Evolutionary conservation across 1,140 invertebrate species (phyloP).

Genomic region (Chymomyza costata): DNA sequence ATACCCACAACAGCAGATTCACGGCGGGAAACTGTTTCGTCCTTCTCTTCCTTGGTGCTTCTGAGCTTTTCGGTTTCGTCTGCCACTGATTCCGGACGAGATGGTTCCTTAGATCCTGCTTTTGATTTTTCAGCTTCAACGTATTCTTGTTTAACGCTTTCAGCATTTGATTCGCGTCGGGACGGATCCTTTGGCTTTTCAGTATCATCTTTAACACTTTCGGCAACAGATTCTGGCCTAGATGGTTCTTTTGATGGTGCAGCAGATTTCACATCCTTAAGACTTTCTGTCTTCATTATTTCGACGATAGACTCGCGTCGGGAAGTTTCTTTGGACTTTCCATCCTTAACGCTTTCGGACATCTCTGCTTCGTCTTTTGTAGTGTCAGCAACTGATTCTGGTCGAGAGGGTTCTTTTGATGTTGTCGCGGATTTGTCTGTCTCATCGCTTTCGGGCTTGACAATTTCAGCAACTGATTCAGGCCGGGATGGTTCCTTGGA

Average conservation of each 20-base stretch:
- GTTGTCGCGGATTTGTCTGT: slow-evolving; percentile 15
- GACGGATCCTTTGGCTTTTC: slow-evolving; percentile 10
- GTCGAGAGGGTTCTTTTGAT: slow-evolving; percentile 26
- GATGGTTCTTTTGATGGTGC: slow-evolving; percentile 11
- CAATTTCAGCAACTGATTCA: slow-evolving; percentile 19
- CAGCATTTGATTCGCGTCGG: slow-evolving; percentile 17
- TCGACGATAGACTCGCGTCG: slow-evolving; percentile 7
- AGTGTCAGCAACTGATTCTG: slow-evolving; percentile 7
- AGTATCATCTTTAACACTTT: neutral
- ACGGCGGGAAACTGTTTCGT: slow-evolving; percentile 28
- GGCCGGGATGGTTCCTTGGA: slow-evolving; percentile 18
- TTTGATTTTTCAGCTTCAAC: slow-evolving; percentile 24
- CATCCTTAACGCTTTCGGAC: neutral
- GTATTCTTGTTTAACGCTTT: slow-evolving; percentile 17
- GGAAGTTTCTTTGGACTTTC: slow-evolving; percentile 4
- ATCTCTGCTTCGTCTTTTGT: slow-evolving; percentile 7
- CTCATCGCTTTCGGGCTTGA: slow-evolving; percentile 8
- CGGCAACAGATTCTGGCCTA: slow-evolving; percentile 17
- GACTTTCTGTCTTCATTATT: slow-evolving; percentile 1
- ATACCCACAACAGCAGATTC: slow-evolving; percentile 25
- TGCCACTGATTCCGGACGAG: slow-evolving; percentile 22
- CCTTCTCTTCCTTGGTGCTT: slow-evolving; percentile 5
- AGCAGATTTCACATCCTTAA: slow-evolving; percentile 1
- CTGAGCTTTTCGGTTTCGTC: slow-evolving; percentile 9
- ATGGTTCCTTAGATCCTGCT: slow-evolving; percentile 18